A percentile compares a stretch with the other conserved stretches of the same genome.
Evolutionary conservation across 2,797 vertebrate species (phyloP).

Genomic region (Eulemur albifrons): DNA sequence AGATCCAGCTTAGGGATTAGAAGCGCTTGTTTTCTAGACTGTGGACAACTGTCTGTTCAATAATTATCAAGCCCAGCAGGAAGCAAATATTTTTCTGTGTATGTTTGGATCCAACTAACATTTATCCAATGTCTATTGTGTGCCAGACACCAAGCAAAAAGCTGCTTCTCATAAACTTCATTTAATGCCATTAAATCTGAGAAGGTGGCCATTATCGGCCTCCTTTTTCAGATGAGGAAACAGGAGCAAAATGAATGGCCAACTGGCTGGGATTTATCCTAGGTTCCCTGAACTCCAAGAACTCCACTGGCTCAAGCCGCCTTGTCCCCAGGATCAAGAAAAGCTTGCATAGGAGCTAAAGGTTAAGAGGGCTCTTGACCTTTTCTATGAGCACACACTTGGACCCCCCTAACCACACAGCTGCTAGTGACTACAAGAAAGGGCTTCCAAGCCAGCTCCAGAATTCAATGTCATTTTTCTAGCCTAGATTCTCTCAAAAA

Average conservation of each 20-base stretch:
- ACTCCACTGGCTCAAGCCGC: neutral
- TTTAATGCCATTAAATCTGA: neutral
- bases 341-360: neutral
- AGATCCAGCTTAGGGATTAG: neutral
- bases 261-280: neutral
- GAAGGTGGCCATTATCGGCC: neutral
- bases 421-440: neutral
- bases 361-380: neutral
- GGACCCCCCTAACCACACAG: neutral
- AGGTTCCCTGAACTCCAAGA: neutral
- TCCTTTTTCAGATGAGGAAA: neutral
- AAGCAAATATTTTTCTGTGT: constrained; percentile 28
- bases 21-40: constrained; percentile 26
- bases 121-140: neutral
- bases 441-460: constrained; percentile 24
- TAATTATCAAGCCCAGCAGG: neutral
- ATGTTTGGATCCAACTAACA: neutral
- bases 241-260: neutral
- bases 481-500: constrained; percentile 58
- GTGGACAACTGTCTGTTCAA: neutral
- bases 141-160: constrained; percentile 38
- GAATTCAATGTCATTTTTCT: constrained; percentile 33
- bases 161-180: constrained; percentile 26
- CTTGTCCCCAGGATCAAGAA: neutral
- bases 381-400: neutral